phyloP scores from a whole-genome alignment of 1,140 invertebrate genomes.

The Diorhabda elongata region DNA sequence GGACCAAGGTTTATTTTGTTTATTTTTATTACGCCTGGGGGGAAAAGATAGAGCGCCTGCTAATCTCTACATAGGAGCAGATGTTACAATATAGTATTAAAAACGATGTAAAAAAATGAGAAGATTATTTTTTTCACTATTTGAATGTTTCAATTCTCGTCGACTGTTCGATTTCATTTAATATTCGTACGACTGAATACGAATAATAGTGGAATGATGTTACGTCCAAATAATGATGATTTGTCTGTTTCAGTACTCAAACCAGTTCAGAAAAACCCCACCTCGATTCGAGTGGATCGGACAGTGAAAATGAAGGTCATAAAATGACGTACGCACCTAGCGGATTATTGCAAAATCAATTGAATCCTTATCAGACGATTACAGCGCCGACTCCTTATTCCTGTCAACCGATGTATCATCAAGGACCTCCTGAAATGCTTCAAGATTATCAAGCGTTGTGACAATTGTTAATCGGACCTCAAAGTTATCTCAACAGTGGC shows the following conservation, averaged over 20 bases:
- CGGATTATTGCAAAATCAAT: slow-evolving; percentile 32
- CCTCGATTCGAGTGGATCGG: slow-evolving; percentile 45
- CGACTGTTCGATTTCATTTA: too few species aligned
- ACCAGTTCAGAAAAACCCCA: slow-evolving; percentile 42
- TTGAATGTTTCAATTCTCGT: too few species aligned
- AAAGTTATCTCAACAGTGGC: slow-evolving; percentile 20
- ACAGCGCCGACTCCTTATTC: slow-evolving; percentile 29
- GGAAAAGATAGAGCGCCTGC: too few species aligned
- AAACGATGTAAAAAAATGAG: too few species aligned
- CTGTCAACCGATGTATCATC: slow-evolving; percentile 41
- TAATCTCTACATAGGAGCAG: too few species aligned
- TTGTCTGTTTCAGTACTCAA: slow-evolving; percentile 36
- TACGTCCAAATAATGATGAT: too few species aligned
- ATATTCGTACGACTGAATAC: too few species aligned
- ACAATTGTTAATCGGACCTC: slow-evolving; percentile 42
- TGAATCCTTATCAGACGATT: slow-evolving; percentile 39
- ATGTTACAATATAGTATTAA: too few species aligned
- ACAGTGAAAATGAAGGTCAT: slow-evolving; percentile 42
- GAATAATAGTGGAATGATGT: too few species aligned
- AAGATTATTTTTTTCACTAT: too few species aligned
- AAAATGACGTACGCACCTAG: slow-evolving; percentile 34
- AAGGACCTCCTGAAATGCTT: slow-evolving; percentile 39
- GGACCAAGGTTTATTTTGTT: too few species aligned
- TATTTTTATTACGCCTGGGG: too few species aligned
- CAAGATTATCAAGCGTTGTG: slow-evolving; percentile 48